Evolutionary conservation across 2,113 vertebrate species (phyloP).

Genomic region (Atrichornis clamosus): DNA sequence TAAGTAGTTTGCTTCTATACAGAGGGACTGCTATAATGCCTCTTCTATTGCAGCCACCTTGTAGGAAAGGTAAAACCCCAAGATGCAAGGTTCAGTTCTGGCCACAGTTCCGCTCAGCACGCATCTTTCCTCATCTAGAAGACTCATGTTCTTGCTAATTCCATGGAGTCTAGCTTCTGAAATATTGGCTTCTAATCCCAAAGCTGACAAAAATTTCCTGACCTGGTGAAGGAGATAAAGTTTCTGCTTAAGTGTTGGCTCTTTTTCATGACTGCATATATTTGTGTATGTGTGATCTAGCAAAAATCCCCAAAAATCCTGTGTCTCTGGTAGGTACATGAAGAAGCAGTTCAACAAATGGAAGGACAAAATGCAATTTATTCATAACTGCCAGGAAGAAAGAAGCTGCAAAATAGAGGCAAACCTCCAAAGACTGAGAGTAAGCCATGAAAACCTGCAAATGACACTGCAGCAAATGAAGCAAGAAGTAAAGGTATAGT

Average conservation of each 20-base stretch:
- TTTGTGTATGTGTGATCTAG: not conserved
- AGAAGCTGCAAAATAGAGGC: conserved; percentile 75
- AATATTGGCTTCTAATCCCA: not conserved
- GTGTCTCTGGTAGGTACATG: conserved; percentile 71
- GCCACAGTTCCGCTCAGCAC: not conserved
- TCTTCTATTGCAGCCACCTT: not conserved
- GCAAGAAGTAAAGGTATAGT: conserved; percentile 62
- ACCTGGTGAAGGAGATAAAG: not conserved
- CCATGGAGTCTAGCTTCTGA: not conserved
- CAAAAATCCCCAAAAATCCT: not conserved
- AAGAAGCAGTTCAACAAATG: conserved; percentile 73
- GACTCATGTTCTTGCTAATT: not conserved
- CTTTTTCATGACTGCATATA: not conserved
- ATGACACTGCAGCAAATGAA: conserved; percentile 64
- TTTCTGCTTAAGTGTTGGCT: not conserved
- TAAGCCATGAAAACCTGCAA: conserved; percentile 72
- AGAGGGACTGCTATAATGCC: not conserved
- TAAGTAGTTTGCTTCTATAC: not conserved
- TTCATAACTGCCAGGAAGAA: conserved; percentile 74
- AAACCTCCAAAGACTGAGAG: conserved; percentile 72
- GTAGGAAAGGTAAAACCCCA: not conserved
- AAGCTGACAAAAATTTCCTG: not conserved
- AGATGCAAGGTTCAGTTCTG: not conserved
- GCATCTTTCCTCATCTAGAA: not conserved
- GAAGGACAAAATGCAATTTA: conserved; percentile 74